These are phyloP conservation scores for Helicoverpa zea DNA, from an alignment of 1,140 invertebrate species.

Conservation along the genomic window DNA sequence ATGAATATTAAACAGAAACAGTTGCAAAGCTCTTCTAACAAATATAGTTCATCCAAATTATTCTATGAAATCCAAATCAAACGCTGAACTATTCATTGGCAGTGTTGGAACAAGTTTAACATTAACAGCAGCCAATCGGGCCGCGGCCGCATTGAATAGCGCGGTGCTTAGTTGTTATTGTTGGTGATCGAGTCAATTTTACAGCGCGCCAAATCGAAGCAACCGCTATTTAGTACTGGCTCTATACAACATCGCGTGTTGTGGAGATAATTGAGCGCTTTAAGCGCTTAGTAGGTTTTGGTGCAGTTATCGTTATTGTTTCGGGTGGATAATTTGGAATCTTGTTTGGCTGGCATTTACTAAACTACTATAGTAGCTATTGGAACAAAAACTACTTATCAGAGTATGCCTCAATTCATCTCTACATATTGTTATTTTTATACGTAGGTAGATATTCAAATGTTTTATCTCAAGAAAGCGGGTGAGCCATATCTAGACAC, in stretches of 20 bases:
- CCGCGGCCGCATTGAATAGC: slow-evolving; percentile 47
- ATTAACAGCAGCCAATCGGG: slow-evolving; percentile 27
- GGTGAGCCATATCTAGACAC: too few relatives aligned
- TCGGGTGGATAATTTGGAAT: slow-evolving; percentile 10
- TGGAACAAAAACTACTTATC: neutral
- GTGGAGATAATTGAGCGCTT: slow-evolving; percentile 42
- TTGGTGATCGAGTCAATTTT: slow-evolving; percentile 51
- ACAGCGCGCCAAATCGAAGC: slow-evolving; percentile 53
- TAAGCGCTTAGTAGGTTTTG: slow-evolving; percentile 23
- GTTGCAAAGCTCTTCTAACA: too few relatives aligned
- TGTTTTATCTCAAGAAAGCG: too few relatives aligned
- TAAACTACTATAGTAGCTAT: neutral
- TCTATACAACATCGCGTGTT: slow-evolving; percentile 29
- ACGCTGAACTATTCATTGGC: slow-evolving; percentile 38
- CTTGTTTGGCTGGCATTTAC: neutral
- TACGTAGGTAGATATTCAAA: too few relatives aligned
- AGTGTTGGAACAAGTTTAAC: slow-evolving; percentile 40
- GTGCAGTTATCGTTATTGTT: slow-evolving; percentile 19
- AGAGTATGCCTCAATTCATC: too few relatives aligned
- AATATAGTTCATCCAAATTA: too few relatives aligned
- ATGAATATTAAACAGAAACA: neutral
- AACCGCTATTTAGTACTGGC: slow-evolving; percentile 42
- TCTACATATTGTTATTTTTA: too few relatives aligned
- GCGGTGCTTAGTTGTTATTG: slow-evolving; percentile 54
- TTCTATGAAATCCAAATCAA: slow-evolving; percentile 25